Evolutionary conservation across 2,888 invertebrate genomes (phyloP), one percentile per base, ranked within the genome.

Genomic region (Mythimna albipuncta): DNA sequence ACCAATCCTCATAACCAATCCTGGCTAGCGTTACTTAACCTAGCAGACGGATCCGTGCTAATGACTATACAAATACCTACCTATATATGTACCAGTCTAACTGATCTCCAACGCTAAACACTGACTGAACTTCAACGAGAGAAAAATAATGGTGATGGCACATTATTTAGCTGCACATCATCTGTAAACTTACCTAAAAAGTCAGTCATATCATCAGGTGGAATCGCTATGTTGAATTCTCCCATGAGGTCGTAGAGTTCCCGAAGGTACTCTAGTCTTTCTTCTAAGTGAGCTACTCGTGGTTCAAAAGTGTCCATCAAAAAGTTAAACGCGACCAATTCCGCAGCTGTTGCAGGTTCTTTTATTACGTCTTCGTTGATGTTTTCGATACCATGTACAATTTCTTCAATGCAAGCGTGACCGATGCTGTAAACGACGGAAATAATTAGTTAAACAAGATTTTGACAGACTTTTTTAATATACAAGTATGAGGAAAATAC

Each of bases 191-290:
- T 61, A 96, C 96, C 96, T 77, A 96, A 91, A 89, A 97, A 98
- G 77, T 97, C 97, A 7, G 96, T 96, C 93, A 97, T 96, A 81
- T 98, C 98, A 67, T 98, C 98, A 0, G 97, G 97, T 1, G 98
- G 97, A 66, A 98, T 97, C 0, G 97, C 96, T 72, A 99, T 98
- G 41, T 96, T 94, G 90, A 97, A 99, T 89, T 98, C 98, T 73
- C 98, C 98, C 94, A 98, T 98, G 6, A 99, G 96, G 81, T 98
- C 98, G 89, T 98, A 98, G 73, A 98, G 93, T 88, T 99, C 98
- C 83, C 98, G 98, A 9, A 98, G 97, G 89, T 98, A 98, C 89
- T 98, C 98, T 7, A 98, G 94, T 47, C 97, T 97, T 62, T 97
- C 95, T 89, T 98, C 98, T 88, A 99, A 96, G 38, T 94, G 94